A percentile compares a stretch with the other conserved stretches of the same genome.
phyloP scores from a whole-genome alignment of 2,797 vertebrate genomes.

The Mastacembelus armatus region DNA sequence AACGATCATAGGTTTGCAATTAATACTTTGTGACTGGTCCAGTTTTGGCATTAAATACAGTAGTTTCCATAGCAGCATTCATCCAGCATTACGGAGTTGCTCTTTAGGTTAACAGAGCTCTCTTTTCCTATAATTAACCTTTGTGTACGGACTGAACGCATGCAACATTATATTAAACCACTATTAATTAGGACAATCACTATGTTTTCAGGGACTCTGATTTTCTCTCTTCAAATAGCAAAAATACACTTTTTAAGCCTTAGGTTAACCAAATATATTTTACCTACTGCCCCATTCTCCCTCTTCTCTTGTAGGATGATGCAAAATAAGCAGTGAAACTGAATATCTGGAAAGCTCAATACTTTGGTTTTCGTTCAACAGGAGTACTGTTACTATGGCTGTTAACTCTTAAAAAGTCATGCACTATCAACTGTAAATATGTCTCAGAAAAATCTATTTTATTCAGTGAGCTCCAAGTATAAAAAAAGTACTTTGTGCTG shows the following conservation, averaged over 20 bases:
- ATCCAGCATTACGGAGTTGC: too few relatives aligned
- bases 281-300: slow-evolving; percentile 14
- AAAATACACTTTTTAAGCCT: slow-evolving; percentile 36
- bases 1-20: background rate
- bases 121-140: too few relatives aligned
- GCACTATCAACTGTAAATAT: slow-evolving; percentile 60
- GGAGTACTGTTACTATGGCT: slow-evolving; percentile 70
- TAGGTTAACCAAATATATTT: slow-evolving; percentile 4
- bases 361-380: slow-evolving; percentile 78
- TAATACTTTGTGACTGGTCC: slow-evolving; percentile 23
- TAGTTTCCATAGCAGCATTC: slow-evolving; percentile 34
- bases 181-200: slow-evolving; percentile 14
- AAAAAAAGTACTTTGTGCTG: slow-evolving; percentile 75
- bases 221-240: slow-evolving; percentile 5
- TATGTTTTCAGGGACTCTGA: background rate
- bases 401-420: slow-evolving; percentile 72
- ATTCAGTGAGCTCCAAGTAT: slow-evolving; percentile 56
- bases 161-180: slow-evolving; percentile 12
- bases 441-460: slow-evolving; percentile 56
- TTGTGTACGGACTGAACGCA: slow-evolving; percentile 6
- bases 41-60: slow-evolving; percentile 67
- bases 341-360: slow-evolving; percentile 54
- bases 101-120: slow-evolving; percentile 4
- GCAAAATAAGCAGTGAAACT: slow-evolving; percentile 48
- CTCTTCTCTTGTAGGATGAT: slow-evolving; percentile 24